phyloP scores from a whole-genome alignment of 2,888 invertebrate genomes.

The Strigamia maritima region DNA sequence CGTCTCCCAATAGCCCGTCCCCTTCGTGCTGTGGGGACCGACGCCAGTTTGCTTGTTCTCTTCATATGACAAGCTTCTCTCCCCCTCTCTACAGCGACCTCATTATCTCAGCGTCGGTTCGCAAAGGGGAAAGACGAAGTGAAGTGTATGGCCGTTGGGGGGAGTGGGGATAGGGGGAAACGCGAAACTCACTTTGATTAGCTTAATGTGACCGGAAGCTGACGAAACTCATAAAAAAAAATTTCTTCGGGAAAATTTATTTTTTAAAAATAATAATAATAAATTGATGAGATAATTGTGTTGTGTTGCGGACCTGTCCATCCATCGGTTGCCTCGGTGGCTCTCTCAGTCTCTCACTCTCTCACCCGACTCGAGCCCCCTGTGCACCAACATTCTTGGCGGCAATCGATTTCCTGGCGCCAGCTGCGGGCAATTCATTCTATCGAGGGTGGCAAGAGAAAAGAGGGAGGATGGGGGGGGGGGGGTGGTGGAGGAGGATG shows the following conservation, averaged over 20 bases:
- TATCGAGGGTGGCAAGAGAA: conserved; percentile 34
- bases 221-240: too few relatives aligned
- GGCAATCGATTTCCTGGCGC: conserved; percentile 32
- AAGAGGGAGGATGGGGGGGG: not conserved
- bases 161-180: too few relatives aligned
- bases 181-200: not conserved
- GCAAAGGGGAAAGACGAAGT: not conserved
- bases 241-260: too few relatives aligned
- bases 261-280: not conserved
- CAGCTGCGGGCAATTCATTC: conserved; percentile 34
- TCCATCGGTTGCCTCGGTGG: not conserved
- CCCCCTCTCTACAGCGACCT: not conserved
- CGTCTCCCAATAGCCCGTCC: conserved; percentile 16
- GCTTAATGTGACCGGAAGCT: not conserved
- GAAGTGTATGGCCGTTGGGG: not conserved
- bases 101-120: conserved; percentile 1
- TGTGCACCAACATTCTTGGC: conserved; percentile 32
- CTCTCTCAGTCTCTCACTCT: too few relatives aligned
- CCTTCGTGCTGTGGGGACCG: conserved; percentile 24
- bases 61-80: not conserved
- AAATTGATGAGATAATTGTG: not conserved
- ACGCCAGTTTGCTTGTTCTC: conserved; percentile 28
- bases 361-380: conserved; percentile 13
- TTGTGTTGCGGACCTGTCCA: not conserved
- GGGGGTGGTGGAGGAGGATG: not conserved